Conservation (phyloP, 2,888 invertebrate species). For the Eilema griseolum region DNA sequence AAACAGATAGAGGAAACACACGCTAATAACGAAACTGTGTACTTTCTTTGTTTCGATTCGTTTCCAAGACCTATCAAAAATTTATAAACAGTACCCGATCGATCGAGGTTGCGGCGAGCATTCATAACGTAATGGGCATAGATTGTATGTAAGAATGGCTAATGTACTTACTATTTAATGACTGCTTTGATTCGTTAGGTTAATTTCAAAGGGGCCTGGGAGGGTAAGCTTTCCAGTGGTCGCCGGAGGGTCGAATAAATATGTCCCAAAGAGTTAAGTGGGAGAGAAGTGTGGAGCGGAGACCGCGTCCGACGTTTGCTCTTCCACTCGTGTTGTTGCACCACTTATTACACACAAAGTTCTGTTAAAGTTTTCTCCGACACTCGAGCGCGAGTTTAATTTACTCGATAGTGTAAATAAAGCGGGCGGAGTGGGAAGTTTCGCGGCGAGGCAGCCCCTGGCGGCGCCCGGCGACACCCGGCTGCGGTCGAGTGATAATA, state of each 20-base stretch:
- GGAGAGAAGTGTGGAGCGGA: conserved; percentile 83
- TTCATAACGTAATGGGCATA: conserved; percentile 74
- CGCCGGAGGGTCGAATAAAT: conserved; percentile 87
- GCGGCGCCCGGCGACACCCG: conserved; percentile 61
- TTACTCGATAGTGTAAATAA: conserved; percentile 88
- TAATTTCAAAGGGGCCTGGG: conserved; percentile 78
- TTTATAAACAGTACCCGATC: conserved; percentile 72
- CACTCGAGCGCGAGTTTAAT: conserved; percentile 87
- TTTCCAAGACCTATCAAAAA: conserved; percentile 78
- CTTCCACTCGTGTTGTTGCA: conserved; percentile 87
- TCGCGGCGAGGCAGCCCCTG: conserved; percentile 74
- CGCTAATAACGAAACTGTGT: conserved; percentile 70
- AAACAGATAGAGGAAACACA: conserved; percentile 75
- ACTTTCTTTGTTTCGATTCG: conserved; percentile 80
- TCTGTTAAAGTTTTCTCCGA: conserved; percentile 86
- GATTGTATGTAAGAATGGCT: conserved; percentile 71
- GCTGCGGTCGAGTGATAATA: conserved; percentile 85
- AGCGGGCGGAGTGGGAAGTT: conserved; percentile 85
- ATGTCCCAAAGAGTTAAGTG: conserved; percentile 88
- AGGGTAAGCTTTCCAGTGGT: conserved; percentile 74
- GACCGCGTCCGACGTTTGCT: conserved; percentile 87
- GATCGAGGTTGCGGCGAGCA: conserved; percentile 71
- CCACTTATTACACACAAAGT: conserved; percentile 88
- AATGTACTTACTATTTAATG: conserved; percentile 73
- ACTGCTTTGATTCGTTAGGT: conserved; percentile 83